Base-by-base conservation (phyloP, 2,113 vertebrate genomes). In the Danionella cerebrum region DNA sequence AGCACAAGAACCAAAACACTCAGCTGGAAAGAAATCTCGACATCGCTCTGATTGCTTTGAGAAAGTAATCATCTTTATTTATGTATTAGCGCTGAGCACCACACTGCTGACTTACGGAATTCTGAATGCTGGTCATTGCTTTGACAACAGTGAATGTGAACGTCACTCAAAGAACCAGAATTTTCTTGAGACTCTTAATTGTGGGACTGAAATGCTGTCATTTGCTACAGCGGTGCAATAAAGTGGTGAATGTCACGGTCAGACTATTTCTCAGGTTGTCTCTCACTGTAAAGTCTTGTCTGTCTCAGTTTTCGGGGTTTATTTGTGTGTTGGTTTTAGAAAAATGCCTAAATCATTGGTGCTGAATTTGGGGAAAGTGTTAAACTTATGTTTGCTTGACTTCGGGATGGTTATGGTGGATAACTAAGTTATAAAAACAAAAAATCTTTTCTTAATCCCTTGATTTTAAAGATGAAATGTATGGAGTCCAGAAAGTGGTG, bases 181-280 rank as follows among this genome's bases (percentile, higher is more conserved):
- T 60, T 45, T 60, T 66, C 36, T 67, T 39, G 31, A 68, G 47
- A 19, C 53, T 57, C 72, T 70, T 59, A 3, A 74, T 63, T 35
- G 35, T 63, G 63, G 52, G 65, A 68, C 64, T 73, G 57, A 76
- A 73, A 60, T 67, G 60, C 55, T 71, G 45, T 76, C 47, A 19
- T 76, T 70, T 76, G 73, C 39, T 67, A 63, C 69, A 71, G 70
- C 47, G 67, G 73, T 82, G 78, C 78, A 82, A 82, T 79, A 80
- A 79, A 82, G 67, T 65, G 54, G 69, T 77, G 75, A 80, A 82
- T 79, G 78, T 79, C 50, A 29, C 68, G 69, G 73, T 68, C 57
- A 41, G 70, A 41, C 60, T 71, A 33, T 51, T 62, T 63, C 58
- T 55, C 55, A 48, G 65, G 41, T 52, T 60, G 25, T 73, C 54